Evolutionary conservation across 2,888 invertebrate genomes (phyloP).

Genomic region (Drosophila histrio): DNA sequence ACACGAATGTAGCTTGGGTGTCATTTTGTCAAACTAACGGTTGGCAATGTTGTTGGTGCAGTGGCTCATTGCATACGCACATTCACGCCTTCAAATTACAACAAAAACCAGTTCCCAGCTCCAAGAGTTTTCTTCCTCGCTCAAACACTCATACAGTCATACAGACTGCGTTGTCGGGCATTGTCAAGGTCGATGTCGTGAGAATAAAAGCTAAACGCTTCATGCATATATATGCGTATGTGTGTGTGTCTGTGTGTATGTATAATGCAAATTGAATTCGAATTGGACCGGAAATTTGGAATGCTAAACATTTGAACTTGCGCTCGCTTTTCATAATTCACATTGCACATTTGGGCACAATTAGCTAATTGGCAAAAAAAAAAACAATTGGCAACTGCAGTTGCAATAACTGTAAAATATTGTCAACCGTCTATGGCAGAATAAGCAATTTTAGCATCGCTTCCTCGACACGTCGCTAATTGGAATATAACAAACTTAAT

Average conservation of each 20-base stretch:
- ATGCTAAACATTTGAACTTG: slow-evolving; percentile 60
- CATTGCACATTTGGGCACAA: slow-evolving; percentile 74
- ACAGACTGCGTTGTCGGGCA: slow-evolving; percentile 42
- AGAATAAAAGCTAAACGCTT: slow-evolving; percentile 44
- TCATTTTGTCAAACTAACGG: slow-evolving; percentile 53
- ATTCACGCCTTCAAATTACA: slow-evolving; percentile 62
- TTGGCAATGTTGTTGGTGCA: slow-evolving; percentile 11
- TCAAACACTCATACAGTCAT: slow-evolving; percentile 24
- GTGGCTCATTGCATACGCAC: slow-evolving; percentile 60
- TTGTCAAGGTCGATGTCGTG: slow-evolving; percentile 71
- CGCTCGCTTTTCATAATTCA: slow-evolving; percentile 49
- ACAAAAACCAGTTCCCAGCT: slow-evolving; percentile 59
- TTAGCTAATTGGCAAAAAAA: slow-evolving; percentile 68
- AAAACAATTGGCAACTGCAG: slow-evolving; percentile 37
- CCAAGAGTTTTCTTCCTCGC: slow-evolving; percentile 70
- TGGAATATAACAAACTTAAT: slow-evolving; percentile 75
- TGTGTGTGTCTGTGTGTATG: slow-evolving; percentile 15
- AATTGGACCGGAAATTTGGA: slow-evolving; percentile 64
- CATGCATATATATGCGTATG: slow-evolving; percentile 4
- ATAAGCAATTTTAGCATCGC: slow-evolving; percentile 44
- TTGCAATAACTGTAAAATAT: slow-evolving; percentile 61
- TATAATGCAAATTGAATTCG: slow-evolving; percentile 63
- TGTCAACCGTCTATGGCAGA: slow-evolving; percentile 48
- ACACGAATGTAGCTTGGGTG: slow-evolving; percentile 24
- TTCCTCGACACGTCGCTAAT: slow-evolving; percentile 72